phyloP scores from a whole-genome alignment of 2,888 invertebrate genomes.

The Tineola bisselliella region DNA sequence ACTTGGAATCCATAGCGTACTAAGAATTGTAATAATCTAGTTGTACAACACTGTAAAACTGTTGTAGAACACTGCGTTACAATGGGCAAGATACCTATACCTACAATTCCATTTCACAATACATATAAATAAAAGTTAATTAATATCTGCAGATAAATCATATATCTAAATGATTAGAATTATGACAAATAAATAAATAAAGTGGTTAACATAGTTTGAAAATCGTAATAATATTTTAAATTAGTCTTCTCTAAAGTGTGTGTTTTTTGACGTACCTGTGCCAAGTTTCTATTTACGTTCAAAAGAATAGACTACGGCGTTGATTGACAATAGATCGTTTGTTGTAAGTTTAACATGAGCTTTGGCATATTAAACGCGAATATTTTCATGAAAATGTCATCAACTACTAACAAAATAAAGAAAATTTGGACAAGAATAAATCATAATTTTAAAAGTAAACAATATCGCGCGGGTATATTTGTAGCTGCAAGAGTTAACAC shows the following conservation, averaged over 20 bases:
- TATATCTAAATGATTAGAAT: too few relatives aligned
- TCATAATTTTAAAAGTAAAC: background rate
- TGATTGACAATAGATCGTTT: slow-evolving; percentile 11
- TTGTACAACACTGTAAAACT: too few relatives aligned
- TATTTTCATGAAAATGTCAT: slow-evolving; percentile 1
- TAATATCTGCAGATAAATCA: too few relatives aligned
- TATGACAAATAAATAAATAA: too few relatives aligned
- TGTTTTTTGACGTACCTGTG: slow-evolving; percentile 14
- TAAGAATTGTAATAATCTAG: too few relatives aligned
- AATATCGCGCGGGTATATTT: too few relatives aligned
- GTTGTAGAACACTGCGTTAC: too few relatives aligned
- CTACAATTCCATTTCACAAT: too few relatives aligned
- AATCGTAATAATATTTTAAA: background rate
- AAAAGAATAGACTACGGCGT: slow-evolving; percentile 9
- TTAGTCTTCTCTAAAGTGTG: slow-evolving; percentile 9
- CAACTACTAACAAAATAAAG: slow-evolving; percentile 6
- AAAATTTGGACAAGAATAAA: slow-evolving; percentile 8
- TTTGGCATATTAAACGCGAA: background rate
- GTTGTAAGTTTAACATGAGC: slow-evolving; percentile 4
- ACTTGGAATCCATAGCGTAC: too few relatives aligned
- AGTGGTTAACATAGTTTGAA: background rate
- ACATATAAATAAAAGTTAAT: too few relatives aligned
- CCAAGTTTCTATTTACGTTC: slow-evolving; percentile 14
- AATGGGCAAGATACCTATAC: too few relatives aligned
- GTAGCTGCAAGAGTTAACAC: too few relatives aligned